These are phyloP conservation scores for Drosophila anceps DNA, from an alignment of 2,888 invertebrate species.

Conservation along the genomic window DNA sequence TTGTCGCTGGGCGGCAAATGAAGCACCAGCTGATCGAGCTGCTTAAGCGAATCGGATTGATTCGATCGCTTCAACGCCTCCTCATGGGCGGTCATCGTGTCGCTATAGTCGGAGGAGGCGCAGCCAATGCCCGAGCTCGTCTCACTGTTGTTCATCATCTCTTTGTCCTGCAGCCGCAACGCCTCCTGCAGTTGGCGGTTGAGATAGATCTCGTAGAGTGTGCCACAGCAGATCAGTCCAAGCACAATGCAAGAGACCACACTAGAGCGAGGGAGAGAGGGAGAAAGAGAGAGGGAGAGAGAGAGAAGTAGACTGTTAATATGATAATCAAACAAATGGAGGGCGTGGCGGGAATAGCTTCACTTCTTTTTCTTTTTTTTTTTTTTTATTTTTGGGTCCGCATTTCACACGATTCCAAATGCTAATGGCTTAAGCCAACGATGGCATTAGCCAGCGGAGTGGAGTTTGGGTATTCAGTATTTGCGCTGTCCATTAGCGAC, in stretches of 20 bases:
- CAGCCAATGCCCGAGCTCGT: constrained; percentile 86
- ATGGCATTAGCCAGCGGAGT: background rate
- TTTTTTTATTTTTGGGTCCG: constrained; percentile 9
- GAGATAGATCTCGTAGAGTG: constrained; percentile 89
- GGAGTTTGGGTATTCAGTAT: constrained; percentile 10
- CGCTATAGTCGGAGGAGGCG: constrained; percentile 85
- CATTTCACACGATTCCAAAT: constrained; percentile 51
- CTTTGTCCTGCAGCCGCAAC: constrained; percentile 83
- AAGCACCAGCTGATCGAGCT: constrained; percentile 83
- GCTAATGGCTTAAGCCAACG: constrained; percentile 62
- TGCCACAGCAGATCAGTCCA: constrained; percentile 88
- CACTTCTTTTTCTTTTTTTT: constrained; percentile 47
- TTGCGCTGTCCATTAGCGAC: constrained; percentile 35
- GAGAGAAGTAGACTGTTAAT: constrained; percentile 40
- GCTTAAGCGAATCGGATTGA: constrained; percentile 77
- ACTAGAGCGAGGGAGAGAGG: constrained; percentile 81
- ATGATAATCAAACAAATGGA: constrained; percentile 25
- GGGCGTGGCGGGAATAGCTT: constrained; percentile 52
- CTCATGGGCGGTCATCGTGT: constrained; percentile 79
- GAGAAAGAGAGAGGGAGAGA: constrained; percentile 16
- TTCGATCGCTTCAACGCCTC: constrained; percentile 66
- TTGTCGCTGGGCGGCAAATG: constrained; percentile 85
- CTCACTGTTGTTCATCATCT: constrained; percentile 85
- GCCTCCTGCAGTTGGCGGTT: constrained; percentile 78
- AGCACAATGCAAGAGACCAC: constrained; percentile 86